phyloP scores from a whole-genome alignment of 2,797 vertebrate species.

The Rhinella marina region DNA sequence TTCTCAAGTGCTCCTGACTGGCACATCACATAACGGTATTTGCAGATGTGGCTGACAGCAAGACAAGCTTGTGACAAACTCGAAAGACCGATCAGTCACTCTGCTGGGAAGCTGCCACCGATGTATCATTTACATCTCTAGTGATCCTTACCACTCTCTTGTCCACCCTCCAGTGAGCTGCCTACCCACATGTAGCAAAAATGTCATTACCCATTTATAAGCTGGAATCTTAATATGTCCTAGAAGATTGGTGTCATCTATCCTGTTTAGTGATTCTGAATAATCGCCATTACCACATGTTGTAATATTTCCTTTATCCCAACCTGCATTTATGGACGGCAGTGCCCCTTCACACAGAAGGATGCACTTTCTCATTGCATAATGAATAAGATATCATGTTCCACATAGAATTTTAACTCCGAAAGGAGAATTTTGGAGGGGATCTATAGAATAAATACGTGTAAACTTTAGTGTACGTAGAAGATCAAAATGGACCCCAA shows the following conservation, averaged over 20 bases:
- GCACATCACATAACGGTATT: not conserved
- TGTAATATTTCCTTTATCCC: not conserved
- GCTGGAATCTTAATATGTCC: slow-evolving; percentile 1
- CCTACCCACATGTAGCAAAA: slow-evolving; percentile 29
- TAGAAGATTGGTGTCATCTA: not conserved
- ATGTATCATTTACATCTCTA: slow-evolving; percentile 27
- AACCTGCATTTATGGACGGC: not conserved
- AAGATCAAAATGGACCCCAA: not conserved
- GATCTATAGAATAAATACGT: too few relatives aligned
- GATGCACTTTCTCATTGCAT: not conserved
- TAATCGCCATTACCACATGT: slow-evolving; percentile 18
- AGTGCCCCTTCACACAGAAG: not conserved
- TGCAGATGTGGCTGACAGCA: not conserved
- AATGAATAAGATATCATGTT: not conserved
- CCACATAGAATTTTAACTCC: not conserved
- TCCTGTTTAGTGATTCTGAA: slow-evolving; percentile 25
- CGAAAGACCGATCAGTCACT: not conserved
- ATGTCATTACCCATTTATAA: slow-evolving; percentile 39
- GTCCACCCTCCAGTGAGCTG: slow-evolving; percentile 26
- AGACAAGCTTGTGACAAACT: not conserved
- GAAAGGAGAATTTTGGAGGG: not conserved
- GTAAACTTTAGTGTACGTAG: not conserved
- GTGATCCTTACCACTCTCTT: not conserved
- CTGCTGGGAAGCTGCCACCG: slow-evolving; percentile 14
- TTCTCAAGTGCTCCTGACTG: not conserved